Base-by-base conservation (phyloP, 2,888 invertebrate genomes). In the Danaus chrysippus region DNA sequence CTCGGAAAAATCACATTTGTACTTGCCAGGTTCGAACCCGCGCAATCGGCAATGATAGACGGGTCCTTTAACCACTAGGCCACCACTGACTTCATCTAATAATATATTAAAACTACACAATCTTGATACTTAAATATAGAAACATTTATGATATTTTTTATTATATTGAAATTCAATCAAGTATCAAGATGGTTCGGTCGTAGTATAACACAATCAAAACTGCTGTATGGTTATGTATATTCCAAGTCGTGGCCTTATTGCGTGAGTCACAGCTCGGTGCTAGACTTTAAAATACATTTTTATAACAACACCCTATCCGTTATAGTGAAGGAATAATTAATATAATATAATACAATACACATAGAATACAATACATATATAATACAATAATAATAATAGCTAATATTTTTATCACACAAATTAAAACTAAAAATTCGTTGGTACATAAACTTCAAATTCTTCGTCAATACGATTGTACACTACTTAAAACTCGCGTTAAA, bases 181-280 rank as follows among this genome's bases (percentile, higher is more conserved):
- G 62, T 69, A 82, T 76, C 84, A 85, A 85, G 73, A 75, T 67
- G 49, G 56, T 72, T 62, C 65, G 17, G 65, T 74, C 75, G 65
- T 66, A 68, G 49, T 67, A 70, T 73, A 74, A 79, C 76, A 78
- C 77, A 87, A 87, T 87, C 86, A 86, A 83, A 87, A 82, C 82
- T 82, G 70, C 70, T 68, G 71, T 74, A 73, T 74, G 73, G 70
- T 68, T 75, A 73, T 77, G 65, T 73, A 71, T 78, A 77, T 76
- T 73, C 75, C 76, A 76, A 74, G 80, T 86, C 86, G 87, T 90
- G 90, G 89, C 90, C 89, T 86, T 89, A 85, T 88, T 90, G 89
- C 82, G 82, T 89, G 90, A 89, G 76, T 89, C 90, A 90, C 81
- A 83, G 83, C 89, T 88, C 88, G 23, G 89, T 87, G 87, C 88